A percentile compares a stretch with the other conserved stretches of the same genome.
These are phyloP conservation scores for Celastrina argiolus DNA, from an alignment of 2,888 invertebrate genomes.

Conservation along the genomic window DNA sequence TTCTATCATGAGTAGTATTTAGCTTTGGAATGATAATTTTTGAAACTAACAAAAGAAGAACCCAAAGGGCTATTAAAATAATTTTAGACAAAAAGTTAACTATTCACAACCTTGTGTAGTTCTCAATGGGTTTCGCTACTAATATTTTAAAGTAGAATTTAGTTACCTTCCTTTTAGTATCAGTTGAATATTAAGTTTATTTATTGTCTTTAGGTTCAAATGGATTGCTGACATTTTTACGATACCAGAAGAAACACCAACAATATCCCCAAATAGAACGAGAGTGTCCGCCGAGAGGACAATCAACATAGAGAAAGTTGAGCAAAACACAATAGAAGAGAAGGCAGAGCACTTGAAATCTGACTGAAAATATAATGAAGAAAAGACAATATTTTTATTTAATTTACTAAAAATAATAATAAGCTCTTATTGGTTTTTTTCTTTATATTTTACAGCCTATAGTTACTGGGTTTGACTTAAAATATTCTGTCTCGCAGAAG, in stretches of 20 bases:
- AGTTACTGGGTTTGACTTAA: too few relatives aligned
- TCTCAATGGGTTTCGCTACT: neutral
- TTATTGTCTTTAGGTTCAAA: conserved; percentile 52
- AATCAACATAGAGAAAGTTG: conserved; percentile 35
- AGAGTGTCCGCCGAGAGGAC: conserved; percentile 42
- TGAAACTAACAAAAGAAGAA: neutral
- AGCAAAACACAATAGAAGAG: conserved; percentile 30
- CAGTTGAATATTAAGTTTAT: neutral
- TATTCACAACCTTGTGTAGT: neutral
- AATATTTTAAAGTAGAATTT: neutral
- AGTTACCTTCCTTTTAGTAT: too few relatives aligned
- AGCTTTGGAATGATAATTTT: neutral
- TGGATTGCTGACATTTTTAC: conserved; percentile 60
- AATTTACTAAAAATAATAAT: neutral
- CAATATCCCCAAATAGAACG: conserved; percentile 36
- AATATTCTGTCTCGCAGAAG: too few relatives aligned
- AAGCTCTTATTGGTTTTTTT: neutral
- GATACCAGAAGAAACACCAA: conserved; percentile 43
- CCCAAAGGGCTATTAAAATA: neutral
- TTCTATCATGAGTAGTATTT: neutral
- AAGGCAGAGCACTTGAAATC: conserved; percentile 34
- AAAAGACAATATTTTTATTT: neutral
- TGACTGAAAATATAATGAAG: conserved; percentile 29
- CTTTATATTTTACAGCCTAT: neutral
- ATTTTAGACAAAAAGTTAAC: neutral